phyloP scores from a whole-genome alignment of 2,113 vertebrate species.

The Chaetodon trifascialis region DNA sequence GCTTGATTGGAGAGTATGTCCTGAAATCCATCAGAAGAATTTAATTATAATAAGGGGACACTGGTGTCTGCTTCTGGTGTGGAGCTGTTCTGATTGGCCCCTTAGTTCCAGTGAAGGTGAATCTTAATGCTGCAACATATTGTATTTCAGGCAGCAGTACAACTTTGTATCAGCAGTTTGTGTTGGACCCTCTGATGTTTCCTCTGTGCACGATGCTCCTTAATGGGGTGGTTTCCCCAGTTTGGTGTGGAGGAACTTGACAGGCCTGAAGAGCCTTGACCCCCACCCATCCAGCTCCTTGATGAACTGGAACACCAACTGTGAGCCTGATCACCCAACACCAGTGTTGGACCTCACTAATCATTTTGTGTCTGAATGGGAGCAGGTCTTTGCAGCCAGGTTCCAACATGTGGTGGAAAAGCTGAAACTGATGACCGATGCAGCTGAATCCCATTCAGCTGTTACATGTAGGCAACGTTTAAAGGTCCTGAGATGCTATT shows the following conservation, averaged over 20 bases:
- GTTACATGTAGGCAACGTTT: too few relatives aligned
- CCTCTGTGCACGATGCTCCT: neutral
- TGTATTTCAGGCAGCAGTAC: neutral
- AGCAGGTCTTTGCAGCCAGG: constrained; percentile 7
- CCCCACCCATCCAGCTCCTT: neutral
- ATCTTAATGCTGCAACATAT: neutral
- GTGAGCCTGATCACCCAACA: neutral
- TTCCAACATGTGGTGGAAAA: neutral
- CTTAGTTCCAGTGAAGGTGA: too few relatives aligned
- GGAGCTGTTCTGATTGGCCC: neutral
- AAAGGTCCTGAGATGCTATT: too few relatives aligned
- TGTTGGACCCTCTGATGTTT: neutral
- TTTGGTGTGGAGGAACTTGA: neutral
- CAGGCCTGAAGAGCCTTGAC: neutral
- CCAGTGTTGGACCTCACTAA: neutral
- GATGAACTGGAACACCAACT: neutral
- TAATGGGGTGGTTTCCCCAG: neutral
- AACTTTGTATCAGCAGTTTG: neutral
- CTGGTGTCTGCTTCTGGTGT: neutral
- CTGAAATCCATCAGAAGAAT: neutral
- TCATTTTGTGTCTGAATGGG: neutral
- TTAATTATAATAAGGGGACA: neutral
- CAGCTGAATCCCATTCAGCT: too few relatives aligned
- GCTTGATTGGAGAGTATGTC: neutral
- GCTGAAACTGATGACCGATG: neutral